These are phyloP conservation scores for Pristionchus arcanus DNA, from an alignment of 2,888 invertebrate genomes.

Conservation along the genomic window DNA sequence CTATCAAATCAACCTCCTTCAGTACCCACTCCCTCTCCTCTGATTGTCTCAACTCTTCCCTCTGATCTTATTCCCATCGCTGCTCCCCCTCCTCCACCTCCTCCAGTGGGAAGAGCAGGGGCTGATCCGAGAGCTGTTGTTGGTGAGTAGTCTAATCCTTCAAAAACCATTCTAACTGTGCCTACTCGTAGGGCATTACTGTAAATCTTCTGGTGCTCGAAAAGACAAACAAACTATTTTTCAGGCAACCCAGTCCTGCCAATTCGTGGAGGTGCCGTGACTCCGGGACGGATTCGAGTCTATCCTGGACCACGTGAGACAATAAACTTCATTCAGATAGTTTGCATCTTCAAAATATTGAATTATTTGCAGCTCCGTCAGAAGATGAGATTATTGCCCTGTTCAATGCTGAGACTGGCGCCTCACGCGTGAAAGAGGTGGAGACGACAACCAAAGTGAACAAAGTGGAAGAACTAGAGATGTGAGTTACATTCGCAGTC, in stretches of 20 bases:
- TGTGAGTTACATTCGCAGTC: not conserved
- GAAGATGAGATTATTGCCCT: conserved; percentile 20
- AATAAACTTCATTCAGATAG: too few relatives aligned
- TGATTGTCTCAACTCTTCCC: not conserved
- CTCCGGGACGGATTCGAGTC: not conserved
- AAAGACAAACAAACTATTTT: not conserved
- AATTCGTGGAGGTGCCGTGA: not conserved
- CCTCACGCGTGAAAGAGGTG: not conserved
- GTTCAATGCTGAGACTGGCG: not conserved
- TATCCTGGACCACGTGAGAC: conserved; percentile 50
- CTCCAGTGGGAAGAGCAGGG: not conserved
- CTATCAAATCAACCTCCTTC: not conserved
- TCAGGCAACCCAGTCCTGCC: not conserved
- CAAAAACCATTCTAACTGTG: too few relatives aligned
- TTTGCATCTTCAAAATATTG: too few relatives aligned
- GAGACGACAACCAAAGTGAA: not conserved
- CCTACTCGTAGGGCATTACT: too few relatives aligned
- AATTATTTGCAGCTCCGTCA: conserved; percentile 10
- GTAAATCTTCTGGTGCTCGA: not conserved
- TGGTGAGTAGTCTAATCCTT: not conserved
- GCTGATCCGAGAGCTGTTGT: not conserved
- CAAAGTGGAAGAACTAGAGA: conserved; percentile 1
- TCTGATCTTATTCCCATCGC: not conserved
- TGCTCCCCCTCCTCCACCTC: conserved; percentile 16
- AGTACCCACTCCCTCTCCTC: not conserved